Percentiles rank a stretch among this genome's conserved stretches.
phyloP scores from a whole-genome alignment of 2,797 vertebrate species.

The Muraenolepis orangiensis region DNA sequence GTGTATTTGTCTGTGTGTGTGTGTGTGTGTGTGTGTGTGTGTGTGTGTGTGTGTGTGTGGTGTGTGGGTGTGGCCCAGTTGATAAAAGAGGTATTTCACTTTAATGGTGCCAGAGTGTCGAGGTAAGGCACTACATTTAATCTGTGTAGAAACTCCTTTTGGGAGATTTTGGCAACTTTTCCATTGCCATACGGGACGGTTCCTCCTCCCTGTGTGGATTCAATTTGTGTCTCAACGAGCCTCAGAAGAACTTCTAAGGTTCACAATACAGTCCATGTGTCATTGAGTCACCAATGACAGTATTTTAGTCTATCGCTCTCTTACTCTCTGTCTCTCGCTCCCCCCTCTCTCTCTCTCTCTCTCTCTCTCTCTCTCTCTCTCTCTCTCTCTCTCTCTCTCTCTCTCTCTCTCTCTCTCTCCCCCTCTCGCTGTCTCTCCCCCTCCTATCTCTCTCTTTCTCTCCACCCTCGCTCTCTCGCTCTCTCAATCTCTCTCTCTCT shows the following conservation, averaged over 20 bases:
- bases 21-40: too few species aligned
- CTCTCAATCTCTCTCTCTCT: too few species aligned
- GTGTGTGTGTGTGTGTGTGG: too few species aligned
- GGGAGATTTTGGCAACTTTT: not conserved
- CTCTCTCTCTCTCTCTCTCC: too few species aligned
- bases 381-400: too few species aligned
- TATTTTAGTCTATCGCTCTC: not conserved
- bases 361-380: too few species aligned
- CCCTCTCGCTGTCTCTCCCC: too few species aligned
- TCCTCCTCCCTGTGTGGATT: not conserved
- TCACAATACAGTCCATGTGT: not conserved
- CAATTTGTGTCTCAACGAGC: not conserved
- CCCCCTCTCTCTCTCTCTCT: too few species aligned
- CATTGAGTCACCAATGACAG: not conserved
- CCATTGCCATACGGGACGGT: not conserved
- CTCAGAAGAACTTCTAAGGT: not conserved
- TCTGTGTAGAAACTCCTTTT: not conserved
- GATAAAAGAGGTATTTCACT: constrained; percentile 57
- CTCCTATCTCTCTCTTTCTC: too few species aligned
- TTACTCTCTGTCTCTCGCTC: too few species aligned
- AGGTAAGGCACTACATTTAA: not conserved
- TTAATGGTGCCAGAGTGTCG: constrained; percentile 26
- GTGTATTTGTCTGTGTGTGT: not conserved
- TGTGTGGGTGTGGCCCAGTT: constrained; percentile 28
- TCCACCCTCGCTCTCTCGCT: too few species aligned